Evolutionary conservation across 2,888 invertebrate species (phyloP).

Genomic region (Empis livida): DNA sequence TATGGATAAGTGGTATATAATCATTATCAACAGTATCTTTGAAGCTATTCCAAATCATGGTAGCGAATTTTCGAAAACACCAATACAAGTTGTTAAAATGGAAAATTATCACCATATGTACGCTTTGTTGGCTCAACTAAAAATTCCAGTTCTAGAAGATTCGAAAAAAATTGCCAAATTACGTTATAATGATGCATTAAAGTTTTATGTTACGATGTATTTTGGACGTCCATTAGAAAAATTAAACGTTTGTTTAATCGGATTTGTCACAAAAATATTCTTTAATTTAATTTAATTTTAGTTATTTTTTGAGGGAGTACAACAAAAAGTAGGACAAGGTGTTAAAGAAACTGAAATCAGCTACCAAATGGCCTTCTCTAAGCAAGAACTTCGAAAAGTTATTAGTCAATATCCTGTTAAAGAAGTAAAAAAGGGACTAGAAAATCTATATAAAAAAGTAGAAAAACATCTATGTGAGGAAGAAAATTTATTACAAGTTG

Average conservation of each 20-base stretch:
- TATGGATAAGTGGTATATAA: conserved; percentile 81
- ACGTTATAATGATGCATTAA: conserved; percentile 79
- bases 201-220: conserved; percentile 84
- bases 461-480: conserved; percentile 96
- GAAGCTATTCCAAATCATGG: conserved; percentile 68
- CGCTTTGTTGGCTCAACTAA: conserved; percentile 73
- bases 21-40: conserved; percentile 71
- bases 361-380: conserved; percentile 93
- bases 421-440: conserved; percentile 85
- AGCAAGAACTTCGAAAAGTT: conserved; percentile 89
- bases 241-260: conserved; percentile 53
- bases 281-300: conserved; percentile 36
- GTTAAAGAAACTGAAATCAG: conserved; percentile 95
- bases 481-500: conserved; percentile 84
- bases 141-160: conserved; percentile 76
- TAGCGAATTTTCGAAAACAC: conserved; percentile 79
- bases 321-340: conserved; percentile 83
- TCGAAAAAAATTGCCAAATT: conserved; percentile 82
- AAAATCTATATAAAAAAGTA: conserved; percentile 86
- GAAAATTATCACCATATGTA: conserved; percentile 94
- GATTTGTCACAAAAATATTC: neutral
- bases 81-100: conserved; percentile 83
- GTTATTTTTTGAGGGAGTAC: conserved; percentile 95
- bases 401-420: conserved; percentile 88
- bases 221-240: conserved; percentile 90